phyloP scores from a whole-genome alignment of 2,113 vertebrate species.

The Ceyx melanurus region DNA sequence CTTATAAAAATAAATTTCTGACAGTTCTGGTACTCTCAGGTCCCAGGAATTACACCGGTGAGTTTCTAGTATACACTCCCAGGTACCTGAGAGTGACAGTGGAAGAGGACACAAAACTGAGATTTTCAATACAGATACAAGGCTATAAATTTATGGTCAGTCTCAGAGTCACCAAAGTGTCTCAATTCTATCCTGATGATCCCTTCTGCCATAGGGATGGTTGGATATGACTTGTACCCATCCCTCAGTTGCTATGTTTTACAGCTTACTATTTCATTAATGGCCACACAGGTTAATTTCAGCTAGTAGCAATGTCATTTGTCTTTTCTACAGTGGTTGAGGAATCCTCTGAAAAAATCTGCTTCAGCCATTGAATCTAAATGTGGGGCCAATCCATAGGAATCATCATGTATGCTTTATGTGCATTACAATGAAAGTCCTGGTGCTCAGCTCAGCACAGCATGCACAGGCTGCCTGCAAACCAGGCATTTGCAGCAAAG shows the following conservation, averaged over 20 bases:
- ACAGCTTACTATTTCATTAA: neutral
- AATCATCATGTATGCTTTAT: neutral
- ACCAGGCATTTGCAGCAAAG: neutral
- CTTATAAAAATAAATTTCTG: neutral
- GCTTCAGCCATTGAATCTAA: neutral
- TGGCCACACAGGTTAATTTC: neutral
- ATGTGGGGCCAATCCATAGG: neutral
- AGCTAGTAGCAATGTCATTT: neutral
- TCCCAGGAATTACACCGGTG: neutral
- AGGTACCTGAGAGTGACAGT: neutral
- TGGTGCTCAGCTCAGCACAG: neutral
- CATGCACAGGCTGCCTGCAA: neutral
- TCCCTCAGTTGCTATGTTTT: neutral
- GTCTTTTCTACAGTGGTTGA: neutral
- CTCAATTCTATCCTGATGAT: neutral
- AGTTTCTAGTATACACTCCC: neutral
- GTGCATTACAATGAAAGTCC: neutral
- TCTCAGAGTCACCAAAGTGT: neutral
- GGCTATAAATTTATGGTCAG: neutral
- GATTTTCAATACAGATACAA: neutral
- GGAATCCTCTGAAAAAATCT: neutral
- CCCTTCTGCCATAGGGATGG: neutral
- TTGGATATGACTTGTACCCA: neutral
- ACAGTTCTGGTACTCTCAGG: neutral
- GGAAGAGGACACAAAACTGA: neutral